phyloP scores from a whole-genome alignment of 2,888 invertebrate genomes.

The Erebia aethiops region DNA sequence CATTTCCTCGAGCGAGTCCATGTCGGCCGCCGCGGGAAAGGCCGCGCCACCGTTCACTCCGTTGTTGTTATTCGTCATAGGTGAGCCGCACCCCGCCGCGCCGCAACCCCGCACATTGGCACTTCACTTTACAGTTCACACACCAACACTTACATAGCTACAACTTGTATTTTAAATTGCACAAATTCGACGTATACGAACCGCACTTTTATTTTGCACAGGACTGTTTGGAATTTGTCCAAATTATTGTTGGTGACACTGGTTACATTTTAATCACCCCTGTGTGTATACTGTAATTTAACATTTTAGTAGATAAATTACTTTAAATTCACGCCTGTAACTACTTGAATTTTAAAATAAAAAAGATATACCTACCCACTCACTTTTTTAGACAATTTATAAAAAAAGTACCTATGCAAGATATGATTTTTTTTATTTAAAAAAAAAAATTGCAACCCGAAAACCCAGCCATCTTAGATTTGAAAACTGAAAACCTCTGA shows the following conservation, averaged over 20 bases:
- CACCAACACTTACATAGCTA: slow-evolving; percentile 21
- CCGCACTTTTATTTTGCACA: background rate
- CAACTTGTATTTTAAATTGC: background rate
- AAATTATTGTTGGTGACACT: background rate
- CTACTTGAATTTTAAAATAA: background rate
- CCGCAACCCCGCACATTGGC: slow-evolving; percentile 27
- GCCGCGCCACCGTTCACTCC: slow-evolving; percentile 83
- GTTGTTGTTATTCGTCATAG: slow-evolving; percentile 86
- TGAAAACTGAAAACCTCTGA: too few species aligned
- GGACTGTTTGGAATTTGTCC: background rate
- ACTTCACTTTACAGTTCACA: slow-evolving; percentile 26
- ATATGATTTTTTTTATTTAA: too few species aligned
- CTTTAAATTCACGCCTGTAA: too few species aligned
- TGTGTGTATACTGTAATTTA: background rate
- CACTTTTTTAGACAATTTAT: background rate
- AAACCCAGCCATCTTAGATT: too few species aligned
- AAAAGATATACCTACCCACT: background rate
- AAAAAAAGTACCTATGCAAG: background rate
- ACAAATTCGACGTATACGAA: slow-evolving; percentile 33
- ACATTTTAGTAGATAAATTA: too few species aligned
- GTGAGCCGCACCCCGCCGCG: slow-evolving; percentile 64
- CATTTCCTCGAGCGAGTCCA: slow-evolving; percentile 91
- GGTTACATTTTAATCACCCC: background rate
- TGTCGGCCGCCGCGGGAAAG: slow-evolving; percentile 85
- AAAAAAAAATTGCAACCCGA: too few species aligned